A percentile compares a stretch with the other conserved stretches of the same genome.
phyloP scores from a whole-genome alignment of 2,113 vertebrate genomes.

The Ovibos moschatus region DNA sequence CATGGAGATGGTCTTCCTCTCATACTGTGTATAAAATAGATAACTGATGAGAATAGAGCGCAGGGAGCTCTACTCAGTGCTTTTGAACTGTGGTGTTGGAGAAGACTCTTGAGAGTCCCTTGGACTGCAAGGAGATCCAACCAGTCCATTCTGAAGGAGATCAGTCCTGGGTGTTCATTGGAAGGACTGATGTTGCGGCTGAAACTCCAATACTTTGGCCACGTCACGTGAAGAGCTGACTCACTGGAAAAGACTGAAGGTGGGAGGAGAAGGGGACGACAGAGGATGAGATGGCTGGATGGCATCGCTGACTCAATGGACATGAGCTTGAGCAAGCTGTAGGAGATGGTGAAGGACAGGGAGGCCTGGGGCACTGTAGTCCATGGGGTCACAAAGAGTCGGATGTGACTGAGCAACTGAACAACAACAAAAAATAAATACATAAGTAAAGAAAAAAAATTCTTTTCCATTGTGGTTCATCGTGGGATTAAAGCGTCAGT shows the following conservation, averaged over 20 bases:
- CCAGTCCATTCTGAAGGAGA: not conserved
- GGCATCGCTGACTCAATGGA: fast-evolving
- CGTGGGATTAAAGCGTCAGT: not conserved
- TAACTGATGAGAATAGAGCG: fast-evolving
- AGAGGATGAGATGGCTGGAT: not conserved
- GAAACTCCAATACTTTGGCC: not conserved
- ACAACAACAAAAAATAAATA: not conserved
- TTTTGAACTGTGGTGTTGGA: fast-evolving
- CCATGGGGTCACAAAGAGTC: not conserved
- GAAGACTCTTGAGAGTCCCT: not conserved
- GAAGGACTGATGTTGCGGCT: not conserved
- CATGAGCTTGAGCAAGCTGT: not conserved
- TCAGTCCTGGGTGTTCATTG: fast-evolving
- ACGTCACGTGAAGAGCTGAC: not conserved
- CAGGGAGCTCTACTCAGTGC: not conserved
- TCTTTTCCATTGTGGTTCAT: not conserved
- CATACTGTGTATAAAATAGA: not conserved
- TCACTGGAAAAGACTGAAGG: not conserved
- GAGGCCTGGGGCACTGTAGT: not conserved
- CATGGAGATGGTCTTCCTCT: no score
- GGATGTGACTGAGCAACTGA: not conserved
- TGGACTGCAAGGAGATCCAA: not conserved
- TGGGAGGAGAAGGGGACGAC: fast-evolving
- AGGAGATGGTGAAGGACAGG: not conserved
- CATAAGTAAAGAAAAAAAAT: not conserved